These are phyloP conservation scores for Notothenia coriiceps DNA, from an alignment of 2,113 vertebrate genomes.

Conservation along the genomic window DNA sequence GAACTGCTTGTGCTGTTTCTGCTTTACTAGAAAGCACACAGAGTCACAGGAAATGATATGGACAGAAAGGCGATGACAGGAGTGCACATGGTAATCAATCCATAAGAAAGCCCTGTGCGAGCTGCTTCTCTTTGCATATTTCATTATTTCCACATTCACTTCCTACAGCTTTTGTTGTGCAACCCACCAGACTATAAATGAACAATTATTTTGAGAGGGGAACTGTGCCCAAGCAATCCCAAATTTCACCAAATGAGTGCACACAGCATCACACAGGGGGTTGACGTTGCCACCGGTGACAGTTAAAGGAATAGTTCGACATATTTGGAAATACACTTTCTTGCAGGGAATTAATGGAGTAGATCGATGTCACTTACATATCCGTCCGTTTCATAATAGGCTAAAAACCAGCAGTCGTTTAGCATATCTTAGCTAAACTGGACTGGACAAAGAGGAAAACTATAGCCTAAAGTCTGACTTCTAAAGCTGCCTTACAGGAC, in stretches of 20 bases:
- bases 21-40: slow-evolving; percentile 39
- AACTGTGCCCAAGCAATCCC: slow-evolving; percentile 26
- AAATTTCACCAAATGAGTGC: slow-evolving; percentile 36
- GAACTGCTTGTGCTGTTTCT: slow-evolving; percentile 58
- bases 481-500: background rate
- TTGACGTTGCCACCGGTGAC: slow-evolving; percentile 6
- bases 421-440: slow-evolving; percentile 8
- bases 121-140: slow-evolving; percentile 48
- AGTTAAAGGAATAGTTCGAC: slow-evolving; percentile 3
- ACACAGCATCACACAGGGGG: background rate
- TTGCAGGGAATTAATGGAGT: slow-evolving; percentile 16
- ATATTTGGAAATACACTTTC: slow-evolving; percentile 9
- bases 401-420: background rate
- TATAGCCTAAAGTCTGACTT: background rate
- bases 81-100: slow-evolving; percentile 44
- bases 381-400: background rate
- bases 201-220: slow-evolving; percentile 43
- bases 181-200: slow-evolving; percentile 45
- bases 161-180: slow-evolving; percentile 33
- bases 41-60: slow-evolving; percentile 44
- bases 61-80: slow-evolving; percentile 20
- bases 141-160: slow-evolving; percentile 55
- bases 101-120: slow-evolving; percentile 21
- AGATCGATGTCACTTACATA: slow-evolving; percentile 8
- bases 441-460: background rate